Base-by-base conservation (phyloP, 2,113 vertebrate species). In the Chionis minor region DNA sequence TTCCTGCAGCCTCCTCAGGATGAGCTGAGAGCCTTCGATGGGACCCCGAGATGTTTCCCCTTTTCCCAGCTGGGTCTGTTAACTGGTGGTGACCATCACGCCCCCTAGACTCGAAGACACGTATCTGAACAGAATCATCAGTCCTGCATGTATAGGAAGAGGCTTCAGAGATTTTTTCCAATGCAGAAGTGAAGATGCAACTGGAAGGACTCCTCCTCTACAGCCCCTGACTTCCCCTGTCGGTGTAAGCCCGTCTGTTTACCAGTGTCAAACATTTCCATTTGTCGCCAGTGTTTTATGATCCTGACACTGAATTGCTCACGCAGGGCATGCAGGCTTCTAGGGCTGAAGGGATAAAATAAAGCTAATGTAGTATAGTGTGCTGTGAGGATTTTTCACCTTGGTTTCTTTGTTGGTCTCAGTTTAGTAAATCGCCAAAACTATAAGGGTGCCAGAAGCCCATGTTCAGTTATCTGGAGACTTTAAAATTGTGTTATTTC, bases 401-500 rank as follows among this genome's bases (percentile, higher is more conserved):
- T 38, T 33, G 32, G 9, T 55, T 80, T 47, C 86, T 45, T 42
- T 44, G 26, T 23, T 13, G 13, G n/a, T 52, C 33, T 65, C 51
- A 42, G 52, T 28, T 67, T 61, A 12, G 20, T 13, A 49, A 61
- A 28, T 40, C 2, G 2, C 44, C 49, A 24, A 40, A 72, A 63
- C 5, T 15, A 13, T 14, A 40, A 51, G 10, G 12, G 65, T 4
- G 3, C 52, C 61, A 66, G 71, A 42, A 72, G 42, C 38, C 19
- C 40, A 45, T 1, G 12, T 77, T 16, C 14, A 55, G 72, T 49
- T 54, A 32, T 28, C 70, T 47, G 51, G 45, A 47, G 44, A 66
- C 47, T 71, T 75, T 18, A 71, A 52, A 77, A 23, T 33, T 55
- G 38, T 61, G 69, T 96, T 49, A 82, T 92, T 94, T 74, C 74